These are phyloP conservation scores for Manduca sexta DNA, from an alignment of 1,140 invertebrate genomes.

Conservation along the genomic window DNA sequence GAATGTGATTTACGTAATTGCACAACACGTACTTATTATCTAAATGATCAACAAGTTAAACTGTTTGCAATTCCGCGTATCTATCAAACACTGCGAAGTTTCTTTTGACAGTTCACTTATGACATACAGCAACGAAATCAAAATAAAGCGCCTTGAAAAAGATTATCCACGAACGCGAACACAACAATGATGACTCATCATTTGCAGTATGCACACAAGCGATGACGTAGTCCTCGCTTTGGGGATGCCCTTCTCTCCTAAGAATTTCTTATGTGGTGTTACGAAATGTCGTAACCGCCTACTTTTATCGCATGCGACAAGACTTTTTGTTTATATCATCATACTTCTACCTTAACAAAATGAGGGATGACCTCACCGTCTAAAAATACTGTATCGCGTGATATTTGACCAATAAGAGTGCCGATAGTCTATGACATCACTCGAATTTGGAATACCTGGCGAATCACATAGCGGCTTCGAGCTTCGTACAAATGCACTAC, in stretches of 20 bases:
- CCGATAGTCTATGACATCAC: slow-evolving; percentile 36
- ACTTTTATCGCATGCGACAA: slow-evolving; percentile 28
- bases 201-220: slow-evolving; percentile 36
- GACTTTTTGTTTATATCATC: slow-evolving; percentile 38
- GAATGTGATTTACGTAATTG: slow-evolving; percentile 46
- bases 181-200: slow-evolving; percentile 70
- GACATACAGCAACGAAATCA: slow-evolving; percentile 43
- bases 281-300: slow-evolving; percentile 54
- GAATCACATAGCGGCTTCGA: background rate
- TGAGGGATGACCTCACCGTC: slow-evolving; percentile 58
- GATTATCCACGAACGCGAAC: slow-evolving; percentile 51
- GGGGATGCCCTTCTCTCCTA: slow-evolving; percentile 68
- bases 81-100: slow-evolving; percentile 26
- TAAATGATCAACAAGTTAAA: slow-evolving; percentile 13
- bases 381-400: slow-evolving; percentile 49
- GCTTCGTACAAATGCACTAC: no score
- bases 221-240: slow-evolving; percentile 60
- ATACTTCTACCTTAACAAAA: slow-evolving; percentile 36
- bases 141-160: slow-evolving; percentile 49
- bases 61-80: slow-evolving; percentile 23
- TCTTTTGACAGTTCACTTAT: slow-evolving; percentile 56
- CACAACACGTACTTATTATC: slow-evolving; percentile 22
- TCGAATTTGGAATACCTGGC: slow-evolving; percentile 2
- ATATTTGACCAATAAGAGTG: slow-evolving; percentile 50
- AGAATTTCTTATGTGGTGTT: slow-evolving; percentile 40